Evolutionary conservation across 2,113 vertebrate genomes (phyloP), one percentile per base, ranked within the genome.

Genomic region (Triplophysa dalaica): DNA sequence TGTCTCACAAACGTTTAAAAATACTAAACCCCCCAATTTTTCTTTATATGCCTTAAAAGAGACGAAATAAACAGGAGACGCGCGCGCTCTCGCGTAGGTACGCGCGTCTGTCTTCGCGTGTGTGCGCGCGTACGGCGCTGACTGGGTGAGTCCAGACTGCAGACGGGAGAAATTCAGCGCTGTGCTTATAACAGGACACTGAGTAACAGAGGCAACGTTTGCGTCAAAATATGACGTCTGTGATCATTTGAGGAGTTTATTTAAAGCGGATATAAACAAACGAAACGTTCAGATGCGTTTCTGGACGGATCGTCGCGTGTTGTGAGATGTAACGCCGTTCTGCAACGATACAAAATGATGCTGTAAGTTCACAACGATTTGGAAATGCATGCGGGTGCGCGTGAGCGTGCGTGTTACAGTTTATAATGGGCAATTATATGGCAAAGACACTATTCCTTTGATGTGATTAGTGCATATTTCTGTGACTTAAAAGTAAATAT

Each of bases 131-230:
- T 21, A 6, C 72, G 70, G 74, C 62, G 43, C 72, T 65, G 61
- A 24, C 73, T 65, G 62, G 62, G 62, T 77, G 43, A 77, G 75
- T 77, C 62, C 62, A 65, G 62, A 77, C 75, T 54, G 75, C 62
- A 66, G 75, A 77, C 70, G 38, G 54, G 69, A 72, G 69, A 19
- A 14, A 29, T n/a, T 17, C 73, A 50, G 58, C 29, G 58, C 60
- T 43, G 73, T 63, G 73, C 17, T 26, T 48, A 26, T 62, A 75
- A 48, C 24, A 19, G 58, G 73, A 75, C 22, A 75, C 41, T 7
- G 33, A 38, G 33, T 38, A 38, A 75, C 38, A 60, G 70, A 33
- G 70, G 21, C 16, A 56, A 73, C 38, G 21, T 22, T 29, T 48
- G 45, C 50, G 60, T 29, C 7, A 4, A 33, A 43, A 7, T 21